phyloP scores from a whole-genome alignment of 1,140 invertebrate species.

The Whitmania pigra region DNA sequence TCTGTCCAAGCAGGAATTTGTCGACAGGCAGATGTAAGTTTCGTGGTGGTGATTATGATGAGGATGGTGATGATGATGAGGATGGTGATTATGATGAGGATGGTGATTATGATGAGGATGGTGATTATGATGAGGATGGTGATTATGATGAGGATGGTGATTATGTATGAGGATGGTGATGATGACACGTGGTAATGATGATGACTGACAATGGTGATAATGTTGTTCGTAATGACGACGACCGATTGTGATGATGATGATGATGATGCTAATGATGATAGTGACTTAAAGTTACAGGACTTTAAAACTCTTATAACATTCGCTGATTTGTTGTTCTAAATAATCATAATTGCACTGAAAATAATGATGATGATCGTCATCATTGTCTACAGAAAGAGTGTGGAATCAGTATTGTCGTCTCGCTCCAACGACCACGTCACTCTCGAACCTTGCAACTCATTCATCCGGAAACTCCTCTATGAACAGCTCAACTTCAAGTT shows the following conservation, averaged over 20 bases:
- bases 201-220: not conserved
- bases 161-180: not conserved
- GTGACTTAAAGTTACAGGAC: too few relatives aligned
- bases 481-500: slow-evolving; percentile 1
- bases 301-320: not conserved
- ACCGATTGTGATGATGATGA: not conserved
- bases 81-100: not conserved
- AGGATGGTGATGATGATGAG: not conserved
- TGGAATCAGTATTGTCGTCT: not conserved
- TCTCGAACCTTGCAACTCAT: not conserved
- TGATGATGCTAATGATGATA: too few relatives aligned
- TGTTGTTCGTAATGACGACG: not conserved
- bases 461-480: not conserved
- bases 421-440: not conserved
- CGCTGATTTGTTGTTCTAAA: not conserved
- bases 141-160: not conserved
- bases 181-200: not conserved
- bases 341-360: not conserved
- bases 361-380: not conserved
- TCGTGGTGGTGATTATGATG: not conserved
- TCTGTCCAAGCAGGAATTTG: not conserved
- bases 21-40: not conserved
- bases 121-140: not conserved
- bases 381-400: not conserved
- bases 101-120: not conserved